Evolutionary conservation across 2,113 vertebrate species (phyloP), one percentile per base, ranked within the genome.

Genomic region (Circaetus cinerascens): DNA sequence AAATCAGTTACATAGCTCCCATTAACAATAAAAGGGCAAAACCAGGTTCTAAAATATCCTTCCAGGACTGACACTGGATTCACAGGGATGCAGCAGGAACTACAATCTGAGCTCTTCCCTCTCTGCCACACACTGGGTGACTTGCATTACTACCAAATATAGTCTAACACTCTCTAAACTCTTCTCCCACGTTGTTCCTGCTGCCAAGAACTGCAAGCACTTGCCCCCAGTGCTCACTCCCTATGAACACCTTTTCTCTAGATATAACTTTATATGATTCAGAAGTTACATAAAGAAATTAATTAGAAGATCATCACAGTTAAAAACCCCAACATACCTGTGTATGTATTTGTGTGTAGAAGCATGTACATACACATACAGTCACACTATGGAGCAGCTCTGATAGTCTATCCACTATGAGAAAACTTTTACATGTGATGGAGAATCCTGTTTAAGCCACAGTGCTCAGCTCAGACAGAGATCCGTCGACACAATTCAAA

Each of bases 31-130:
- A 66, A 60, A 60, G 14, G 32, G 34, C 40, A 57, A 60, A 11
- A 41, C 13, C 30, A 48, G 10, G 9, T 36, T 78, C 25, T 30
- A 90, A 82, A 41, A 50, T 6, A 48, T 7, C 72, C 20, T 66
- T 43, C 43, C 69, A 60, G 40, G 21, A 50, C 2, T n/a, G 45
- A 48, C 13, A 21, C 21, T 18, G 56, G 15, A 60, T 29, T 41
- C 19, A 27, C 56, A 57, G 40, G 38, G 46, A 86, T 53, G 30
- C 76, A 71, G 80, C 45, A 75, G 56, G 34, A 75, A 21, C 62
- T n/a, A 16, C 2, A 0, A 5, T 27, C 19, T 19, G 29, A 62
- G 51, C 11, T 53, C 0, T 51, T 59, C 22, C n/a, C 23, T 41
- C 64, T 50, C 66, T 41, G 56, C 13, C 36, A 56, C 62, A 57